phyloP scores from a whole-genome alignment of 1,140 invertebrate genomes.

The Paraescarpia echinospica region DNA sequence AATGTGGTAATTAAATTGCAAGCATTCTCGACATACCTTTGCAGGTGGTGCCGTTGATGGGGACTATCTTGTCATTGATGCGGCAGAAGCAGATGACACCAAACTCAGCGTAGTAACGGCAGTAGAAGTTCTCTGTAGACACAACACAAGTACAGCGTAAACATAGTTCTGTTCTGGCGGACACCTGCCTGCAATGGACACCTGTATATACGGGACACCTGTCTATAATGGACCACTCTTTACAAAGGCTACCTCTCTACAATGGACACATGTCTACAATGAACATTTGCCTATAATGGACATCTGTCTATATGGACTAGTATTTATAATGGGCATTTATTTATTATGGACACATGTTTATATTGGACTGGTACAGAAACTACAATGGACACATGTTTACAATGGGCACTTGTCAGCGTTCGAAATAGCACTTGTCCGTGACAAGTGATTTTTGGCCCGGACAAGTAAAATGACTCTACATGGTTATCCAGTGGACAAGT shows the following conservation, averaged over 20 bases:
- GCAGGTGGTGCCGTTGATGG: neutral
- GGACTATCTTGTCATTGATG: neutral
- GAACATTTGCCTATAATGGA: neutral
- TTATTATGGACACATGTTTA: no score
- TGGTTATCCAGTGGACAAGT: no score
- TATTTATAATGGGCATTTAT: no score
- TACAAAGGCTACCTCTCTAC: neutral
- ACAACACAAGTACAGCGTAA: neutral
- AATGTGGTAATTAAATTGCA: no score
- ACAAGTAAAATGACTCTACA: no score
- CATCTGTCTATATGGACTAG: no score
- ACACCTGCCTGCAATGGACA: neutral
- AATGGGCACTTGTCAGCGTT: no score
- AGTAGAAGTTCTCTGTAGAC: conserved; percentile 12
- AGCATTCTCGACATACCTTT: neutral
- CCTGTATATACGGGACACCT: neutral
- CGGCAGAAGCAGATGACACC: conserved; percentile 14
- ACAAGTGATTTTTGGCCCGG: no score
- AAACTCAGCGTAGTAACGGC: conserved; percentile 11
- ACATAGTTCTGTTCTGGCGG: neutral
- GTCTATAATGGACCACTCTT: neutral
- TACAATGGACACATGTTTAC: no score
- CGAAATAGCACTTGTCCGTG: no score
- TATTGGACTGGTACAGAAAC: no score
- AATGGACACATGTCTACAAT: neutral